phyloP scores from a whole-genome alignment of 2,113 vertebrate genomes.

The Prionailurus bengalensis region DNA sequence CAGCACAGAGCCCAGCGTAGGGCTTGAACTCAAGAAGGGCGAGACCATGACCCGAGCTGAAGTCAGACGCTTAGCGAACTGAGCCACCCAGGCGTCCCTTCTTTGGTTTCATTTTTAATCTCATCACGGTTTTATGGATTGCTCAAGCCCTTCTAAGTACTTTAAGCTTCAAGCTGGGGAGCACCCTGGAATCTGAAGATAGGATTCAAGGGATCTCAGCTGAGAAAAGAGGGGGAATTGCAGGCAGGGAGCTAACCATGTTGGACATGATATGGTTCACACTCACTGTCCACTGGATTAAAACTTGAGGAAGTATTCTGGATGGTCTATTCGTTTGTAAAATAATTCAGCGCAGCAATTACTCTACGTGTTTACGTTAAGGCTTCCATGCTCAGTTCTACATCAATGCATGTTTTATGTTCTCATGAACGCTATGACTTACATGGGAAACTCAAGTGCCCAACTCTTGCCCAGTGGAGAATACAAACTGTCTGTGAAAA shows the following conservation, averaged over 20 bases:
- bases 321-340: too few species aligned
- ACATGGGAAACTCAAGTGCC: neutral
- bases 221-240: neutral
- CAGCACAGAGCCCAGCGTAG: too few species aligned
- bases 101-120: neutral
- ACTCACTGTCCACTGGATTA: rapidly evolving
- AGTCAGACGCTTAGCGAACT: too few species aligned
- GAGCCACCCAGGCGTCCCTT: neutral
- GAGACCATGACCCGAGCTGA: too few species aligned
- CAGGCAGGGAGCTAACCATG: rapidly evolving
- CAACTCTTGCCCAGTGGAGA: neutral
- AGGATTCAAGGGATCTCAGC: neutral
- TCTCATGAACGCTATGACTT: neutral
- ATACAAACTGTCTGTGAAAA: neutral
- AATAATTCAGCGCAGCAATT: neutral
- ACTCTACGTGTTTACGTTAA: neutral
- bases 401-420: neutral
- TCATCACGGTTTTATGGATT: neutral
- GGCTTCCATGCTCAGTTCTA: neutral
- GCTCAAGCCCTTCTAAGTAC: neutral
- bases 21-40: too few species aligned
- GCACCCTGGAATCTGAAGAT: neutral
- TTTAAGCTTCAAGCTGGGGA: neutral
- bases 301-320: neutral
- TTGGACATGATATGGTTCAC: neutral